Evolutionary conservation across 2,888 invertebrate genomes (phyloP).

Genomic region (Macrosoma leucophasiata): DNA sequence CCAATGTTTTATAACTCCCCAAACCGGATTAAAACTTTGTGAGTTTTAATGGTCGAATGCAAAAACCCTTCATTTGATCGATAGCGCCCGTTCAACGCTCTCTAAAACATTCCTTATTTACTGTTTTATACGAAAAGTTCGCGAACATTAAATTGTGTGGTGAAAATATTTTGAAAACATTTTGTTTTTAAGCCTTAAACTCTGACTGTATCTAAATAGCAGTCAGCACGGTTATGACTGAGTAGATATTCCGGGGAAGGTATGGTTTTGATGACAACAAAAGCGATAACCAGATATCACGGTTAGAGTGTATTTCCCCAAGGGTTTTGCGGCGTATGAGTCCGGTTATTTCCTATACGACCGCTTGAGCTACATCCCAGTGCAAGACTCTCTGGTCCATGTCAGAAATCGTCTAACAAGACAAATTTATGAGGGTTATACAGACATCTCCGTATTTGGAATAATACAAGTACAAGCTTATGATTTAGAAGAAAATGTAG

Average conservation of each 20-base stretch:
- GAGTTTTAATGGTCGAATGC: slow-evolving; percentile 53
- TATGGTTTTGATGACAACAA: slow-evolving; percentile 34
- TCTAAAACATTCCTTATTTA: neutral
- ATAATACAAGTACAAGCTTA: no score
- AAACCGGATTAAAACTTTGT: slow-evolving; percentile 26
- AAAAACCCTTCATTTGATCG: slow-evolving; percentile 50
- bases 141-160: neutral
- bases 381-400: slow-evolving; percentile 39
- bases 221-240: slow-evolving; percentile 13
- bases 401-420: slow-evolving; percentile 45
- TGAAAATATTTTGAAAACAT: slow-evolving; percentile 8
- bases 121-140: slow-evolving; percentile 3
- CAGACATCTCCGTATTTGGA: no score
- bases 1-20: slow-evolving; percentile 37
- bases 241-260: slow-evolving; percentile 13
- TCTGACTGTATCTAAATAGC: no score
- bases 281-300: slow-evolving; percentile 40
- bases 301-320: slow-evolving; percentile 60
- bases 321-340: slow-evolving; percentile 42
- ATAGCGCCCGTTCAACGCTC: slow-evolving; percentile 6
- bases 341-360: slow-evolving; percentile 48
- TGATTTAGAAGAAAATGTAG: no score
- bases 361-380: slow-evolving; percentile 40
- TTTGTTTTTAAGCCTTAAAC: slow-evolving; percentile 4
- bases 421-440: slow-evolving; percentile 52